Conservation (phyloP, 2,113 vertebrate genomes). For the Gallinago media region DNA sequence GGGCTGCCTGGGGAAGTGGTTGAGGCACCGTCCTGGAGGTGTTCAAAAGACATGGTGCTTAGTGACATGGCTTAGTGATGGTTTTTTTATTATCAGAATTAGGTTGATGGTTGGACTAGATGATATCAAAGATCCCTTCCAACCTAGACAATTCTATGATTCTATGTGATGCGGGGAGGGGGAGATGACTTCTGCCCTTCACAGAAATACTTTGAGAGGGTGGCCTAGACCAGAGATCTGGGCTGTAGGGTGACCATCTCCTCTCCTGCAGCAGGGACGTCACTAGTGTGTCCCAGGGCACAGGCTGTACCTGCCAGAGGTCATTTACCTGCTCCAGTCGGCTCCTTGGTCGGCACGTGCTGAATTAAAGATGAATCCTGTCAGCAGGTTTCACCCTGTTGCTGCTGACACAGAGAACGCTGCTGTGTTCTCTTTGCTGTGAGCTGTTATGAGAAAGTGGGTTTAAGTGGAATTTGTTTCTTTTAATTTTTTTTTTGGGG, state of each 20-base stretch:
- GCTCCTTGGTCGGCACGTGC: not conserved
- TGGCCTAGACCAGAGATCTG: not conserved
- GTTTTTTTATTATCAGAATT: no score
- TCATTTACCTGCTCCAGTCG: rapidly evolving
- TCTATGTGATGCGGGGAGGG: not conserved
- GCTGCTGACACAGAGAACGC: rapidly evolving
- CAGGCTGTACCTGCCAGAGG: not conserved
- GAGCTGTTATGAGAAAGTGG: not conserved
- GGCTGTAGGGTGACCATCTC: not conserved
- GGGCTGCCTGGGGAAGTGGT: no score
- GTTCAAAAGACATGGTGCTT: no score
- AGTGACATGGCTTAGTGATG: no score
- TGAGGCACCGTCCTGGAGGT: no score
- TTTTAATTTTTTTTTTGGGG: not conserved
- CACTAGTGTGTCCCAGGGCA: not conserved
- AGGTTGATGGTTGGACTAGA: no score
- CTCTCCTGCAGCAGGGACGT: not conserved
- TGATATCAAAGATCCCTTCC: no score
- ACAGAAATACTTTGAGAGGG: not conserved
- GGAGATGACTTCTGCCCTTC: not conserved
- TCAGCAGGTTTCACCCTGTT: not conserved
- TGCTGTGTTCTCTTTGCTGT: not conserved
- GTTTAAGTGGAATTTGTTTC: not conserved
- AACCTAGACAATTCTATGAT: no score
- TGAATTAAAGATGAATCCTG: rapidly evolving